Conservation (phyloP, 1,140 invertebrate genomes). For the Cydia amplana region DNA sequence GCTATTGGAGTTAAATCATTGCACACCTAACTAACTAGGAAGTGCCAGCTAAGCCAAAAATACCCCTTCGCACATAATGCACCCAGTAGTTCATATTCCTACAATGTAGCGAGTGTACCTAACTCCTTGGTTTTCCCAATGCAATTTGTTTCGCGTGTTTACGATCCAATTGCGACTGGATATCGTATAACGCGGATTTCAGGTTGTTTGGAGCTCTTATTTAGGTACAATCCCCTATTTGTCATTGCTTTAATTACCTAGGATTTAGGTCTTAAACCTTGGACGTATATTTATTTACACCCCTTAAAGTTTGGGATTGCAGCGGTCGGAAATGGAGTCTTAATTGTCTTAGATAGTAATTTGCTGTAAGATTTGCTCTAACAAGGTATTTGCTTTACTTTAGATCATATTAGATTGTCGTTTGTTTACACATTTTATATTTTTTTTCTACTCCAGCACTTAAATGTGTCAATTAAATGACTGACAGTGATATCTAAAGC, state of each 20-base stretch:
- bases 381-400: not conserved
- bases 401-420: not conserved
- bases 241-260: not conserved
- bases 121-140: conserved; percentile 32
- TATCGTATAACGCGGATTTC: conserved; percentile 37
- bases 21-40: conserved; percentile 44
- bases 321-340: not conserved
- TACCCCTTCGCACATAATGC: conserved; percentile 39
- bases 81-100: not conserved
- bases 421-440: not conserved
- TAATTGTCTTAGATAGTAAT: too few relatives aligned
- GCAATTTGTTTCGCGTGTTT: conserved; percentile 35
- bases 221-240: not conserved
- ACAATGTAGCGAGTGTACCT: conserved; percentile 20
- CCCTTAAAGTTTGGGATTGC: too few relatives aligned
- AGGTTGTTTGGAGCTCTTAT: conserved; percentile 30
- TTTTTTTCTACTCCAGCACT: too few relatives aligned
- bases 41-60: conserved; percentile 51
- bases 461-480: too few relatives aligned
- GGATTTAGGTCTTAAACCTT: not conserved
- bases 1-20: conserved; percentile 21
- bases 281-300: too few relatives aligned
- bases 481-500: too few relatives aligned
- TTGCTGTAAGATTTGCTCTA: not conserved
- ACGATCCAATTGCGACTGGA: conserved; percentile 41